These are phyloP conservation scores for Stegastes partitus DNA, from an alignment of 2,113 vertebrate species.

Conservation along the genomic window DNA sequence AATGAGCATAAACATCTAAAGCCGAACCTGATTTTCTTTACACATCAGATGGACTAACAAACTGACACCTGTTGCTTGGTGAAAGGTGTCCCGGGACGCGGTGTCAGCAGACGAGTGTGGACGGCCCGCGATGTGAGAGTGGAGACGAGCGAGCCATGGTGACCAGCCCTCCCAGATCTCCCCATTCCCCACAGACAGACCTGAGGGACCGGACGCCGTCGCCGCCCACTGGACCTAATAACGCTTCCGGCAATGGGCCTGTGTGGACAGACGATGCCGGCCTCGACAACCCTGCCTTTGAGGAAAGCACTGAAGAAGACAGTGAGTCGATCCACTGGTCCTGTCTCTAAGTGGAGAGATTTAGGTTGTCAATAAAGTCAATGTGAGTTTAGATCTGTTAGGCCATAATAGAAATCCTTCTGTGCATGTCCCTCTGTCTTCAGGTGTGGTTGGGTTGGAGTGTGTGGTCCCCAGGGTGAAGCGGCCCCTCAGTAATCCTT, in stretches of 20 bases:
- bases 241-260: constrained; percentile 78
- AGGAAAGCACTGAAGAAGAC: constrained; percentile 90
- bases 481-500: constrained; percentile 83
- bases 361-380: constrained; percentile 1
- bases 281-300: constrained; percentile 94
- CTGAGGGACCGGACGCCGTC: constrained; percentile 77
- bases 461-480: constrained; percentile 76
- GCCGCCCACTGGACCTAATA: constrained; percentile 70
- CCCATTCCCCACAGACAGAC: constrained; percentile 80
- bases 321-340: constrained; percentile 82
- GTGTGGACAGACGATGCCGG: constrained; percentile 89
- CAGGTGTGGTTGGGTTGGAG: constrained; percentile 79
- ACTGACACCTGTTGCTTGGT: constrained; percentile 65
- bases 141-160: constrained; percentile 83
- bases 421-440: constrained; percentile 23
- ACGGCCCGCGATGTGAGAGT: constrained; percentile 84
- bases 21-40: constrained; percentile 61
- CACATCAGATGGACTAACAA: constrained; percentile 65
- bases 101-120: constrained; percentile 87
- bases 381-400: no score
- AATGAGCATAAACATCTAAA: constrained; percentile 24
- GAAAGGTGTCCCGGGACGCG: constrained; percentile 94
- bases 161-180: constrained; percentile 83
- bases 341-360: neutral
- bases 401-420: neutral